Evolutionary conservation across 1,140 invertebrate species (phyloP), one percentile per base, ranked within the genome.

Genomic region (Eriosoma lanigerum): DNA sequence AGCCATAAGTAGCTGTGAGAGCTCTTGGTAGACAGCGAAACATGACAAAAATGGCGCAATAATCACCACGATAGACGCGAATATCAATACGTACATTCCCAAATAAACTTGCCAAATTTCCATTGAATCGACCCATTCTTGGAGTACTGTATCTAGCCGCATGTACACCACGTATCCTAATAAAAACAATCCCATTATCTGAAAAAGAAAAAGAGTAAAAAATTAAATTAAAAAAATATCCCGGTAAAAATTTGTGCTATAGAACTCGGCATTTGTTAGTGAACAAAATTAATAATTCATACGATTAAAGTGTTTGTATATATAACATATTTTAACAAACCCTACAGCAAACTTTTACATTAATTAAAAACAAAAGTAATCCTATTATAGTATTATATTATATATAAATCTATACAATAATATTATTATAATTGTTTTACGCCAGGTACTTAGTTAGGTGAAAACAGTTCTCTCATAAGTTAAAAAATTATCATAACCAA

Each of bases 111-210:
- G 87, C 73, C 90, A 86, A 54, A 94, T 90, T 62, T 92, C 88
- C 26, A 95, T 85, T 81, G 92, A 91, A 6, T 88, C 87, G 38
- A 96, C 89, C 91, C 93, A 95, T 82, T 94, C 91, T 83, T 92
- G 91, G 83, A 95, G 91, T 1, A 90, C 91, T 4, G 90, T 89
- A 82, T 96, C 94, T 24, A 93, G 88, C 73, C 92, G 88, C 82
- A 95, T 87, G 92, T 93, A 96, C 24, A 96, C 86, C 48, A 91
- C 91, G 12, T 96, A 85, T 0, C 91, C 91, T 82, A 96, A 93
- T 82, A 95, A 88, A 1, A 90, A 87, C 0, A 90, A 88, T 1
- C 92, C 93, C 50, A 94, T 86, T 21, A 94, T 86, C 93, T 94
- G 88, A 60, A 87, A 88, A 83, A 82, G 81, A 85, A 84, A 85